phyloP scores from a whole-genome alignment of 1,140 invertebrate genomes.

The Chrysoperla carnea region DNA sequence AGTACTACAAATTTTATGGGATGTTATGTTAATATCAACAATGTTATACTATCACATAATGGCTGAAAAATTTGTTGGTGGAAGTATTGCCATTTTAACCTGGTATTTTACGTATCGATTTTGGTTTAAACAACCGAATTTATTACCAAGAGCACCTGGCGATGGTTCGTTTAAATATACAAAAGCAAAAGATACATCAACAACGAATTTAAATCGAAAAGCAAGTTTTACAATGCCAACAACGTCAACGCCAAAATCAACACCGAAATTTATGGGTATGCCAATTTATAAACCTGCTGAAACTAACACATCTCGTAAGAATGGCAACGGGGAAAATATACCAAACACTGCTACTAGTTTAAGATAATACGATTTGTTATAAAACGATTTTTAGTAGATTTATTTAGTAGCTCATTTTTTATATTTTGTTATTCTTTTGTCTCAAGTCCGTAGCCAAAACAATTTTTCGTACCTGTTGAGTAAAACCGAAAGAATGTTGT shows the following conservation, averaged over 20 bases:
- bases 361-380: too few species aligned
- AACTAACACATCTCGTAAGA: slow-evolving; percentile 9
- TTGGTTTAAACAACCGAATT: slow-evolving; percentile 46
- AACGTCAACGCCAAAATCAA: slow-evolving; percentile 27
- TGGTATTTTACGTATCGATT: slow-evolving; percentile 87
- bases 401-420: too few species aligned
- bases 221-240: slow-evolving; percentile 6
- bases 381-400: too few species aligned
- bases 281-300: slow-evolving; percentile 34
- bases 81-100: slow-evolving; percentile 62
- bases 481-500: too few species aligned
- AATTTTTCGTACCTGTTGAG: too few species aligned
- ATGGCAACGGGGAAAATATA: slow-evolving; percentile 1
- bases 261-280: slow-evolving; percentile 60
- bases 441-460: too few species aligned
- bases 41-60: slow-evolving; percentile 90
- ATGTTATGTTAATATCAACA: slow-evolving; percentile 83
- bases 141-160: slow-evolving; percentile 51
- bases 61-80: slow-evolving; percentile 85
- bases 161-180: slow-evolving; percentile 65
- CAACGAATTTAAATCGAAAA: slow-evolving; percentile 7
- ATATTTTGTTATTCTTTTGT: too few species aligned
- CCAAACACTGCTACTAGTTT: neutral
- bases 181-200: slow-evolving; percentile 27
- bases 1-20: slow-evolving; percentile 69